Conservation (phyloP, 2,797 vertebrate genomes). For the Pterois miles region DNA sequence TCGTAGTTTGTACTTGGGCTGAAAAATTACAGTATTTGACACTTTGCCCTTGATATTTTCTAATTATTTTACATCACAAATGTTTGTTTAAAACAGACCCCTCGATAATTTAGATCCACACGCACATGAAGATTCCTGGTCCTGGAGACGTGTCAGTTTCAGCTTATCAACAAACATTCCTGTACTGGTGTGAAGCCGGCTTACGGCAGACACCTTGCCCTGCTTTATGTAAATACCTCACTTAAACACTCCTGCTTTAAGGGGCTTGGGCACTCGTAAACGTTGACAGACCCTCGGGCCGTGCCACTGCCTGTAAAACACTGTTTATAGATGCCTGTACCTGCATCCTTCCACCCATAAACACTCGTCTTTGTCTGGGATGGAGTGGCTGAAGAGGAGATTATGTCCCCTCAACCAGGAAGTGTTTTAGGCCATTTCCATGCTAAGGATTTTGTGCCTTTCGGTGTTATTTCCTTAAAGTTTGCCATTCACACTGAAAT, state of each 20-base stretch:
- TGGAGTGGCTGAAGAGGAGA: not conserved
- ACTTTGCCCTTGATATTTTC: not conserved
- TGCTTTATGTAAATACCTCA: slow-evolving; percentile 74
- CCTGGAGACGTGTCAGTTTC: not conserved
- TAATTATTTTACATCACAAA: not conserved
- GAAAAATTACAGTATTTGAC: not conserved
- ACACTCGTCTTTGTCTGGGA: slow-evolving; percentile 57
- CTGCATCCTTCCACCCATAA: slow-evolving; percentile 56
- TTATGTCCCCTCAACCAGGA: slow-evolving; percentile 13
- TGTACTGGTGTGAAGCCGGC: slow-evolving; percentile 7
- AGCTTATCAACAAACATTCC: slow-evolving; percentile 8
- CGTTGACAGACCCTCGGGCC: slow-evolving; percentile 60
- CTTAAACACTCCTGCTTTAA: slow-evolving; percentile 72
- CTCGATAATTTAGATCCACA: not conserved
- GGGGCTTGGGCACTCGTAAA: slow-evolving; percentile 60
- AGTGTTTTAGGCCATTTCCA: not conserved
- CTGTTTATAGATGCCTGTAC: slow-evolving; percentile 67
- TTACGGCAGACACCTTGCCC: slow-evolving; percentile 40
- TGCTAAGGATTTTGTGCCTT: not conserved
- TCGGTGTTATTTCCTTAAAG: not conserved
- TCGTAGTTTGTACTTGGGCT: slow-evolving; percentile 1
- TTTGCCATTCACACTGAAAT: not conserved
- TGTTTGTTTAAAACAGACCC: not conserved
- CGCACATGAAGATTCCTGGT: not conserved
- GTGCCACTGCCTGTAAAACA: slow-evolving; percentile 61